Evolutionary conservation across 2,113 vertebrate genomes (phyloP), one percentile per base, ranked within the genome.

Genomic region (Antidorcas marsupialis): DNA sequence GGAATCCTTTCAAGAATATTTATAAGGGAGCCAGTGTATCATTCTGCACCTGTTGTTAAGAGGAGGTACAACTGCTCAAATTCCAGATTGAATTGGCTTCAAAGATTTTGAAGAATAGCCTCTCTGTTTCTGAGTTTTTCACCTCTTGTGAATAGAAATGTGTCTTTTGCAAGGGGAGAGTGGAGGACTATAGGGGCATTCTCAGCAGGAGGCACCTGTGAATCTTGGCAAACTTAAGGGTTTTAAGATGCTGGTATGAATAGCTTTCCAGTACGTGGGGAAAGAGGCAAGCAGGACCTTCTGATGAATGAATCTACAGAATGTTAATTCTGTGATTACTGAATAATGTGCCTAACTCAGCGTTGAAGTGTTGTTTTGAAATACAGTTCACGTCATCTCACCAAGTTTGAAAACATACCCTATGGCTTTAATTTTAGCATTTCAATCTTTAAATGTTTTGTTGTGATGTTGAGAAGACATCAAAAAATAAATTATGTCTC

Each of bases 151-250:
- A 99, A 99, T 98, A 93, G 98, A 87, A 93, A 95, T 97, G 59
- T 98, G 92, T 99, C 96, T 98, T 95, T 97, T 94, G 28, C 62
- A 62, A 89, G 67, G 95, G 94, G 97, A 97, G 90, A 97, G 62
- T 62, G 96, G 84, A 52, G 59, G 96, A 96, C 96, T 82, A 67
- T 87, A 97, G 97, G 97, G 91, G 57, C 89, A 91, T 94, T 98
- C 98, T 98, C 98, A 96, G 43, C 95, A 96, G 30, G 83, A 97
- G 95, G 39, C 99, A 99, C 99, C 99, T 99, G 99, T 98, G 98
- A 98, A 98, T 98, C 98, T 99, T 99, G 99, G 99, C 99, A 98
- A 30, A 98, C 91, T 95, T 47, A 23, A 97, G 97, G 25, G 95
- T 95, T 97, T 98, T 92, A 92, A 97, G 83, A 96, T 94, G 82